Base-by-base conservation (phyloP, 2,888 invertebrate species). In the Synanthedon formicaeformis region DNA sequence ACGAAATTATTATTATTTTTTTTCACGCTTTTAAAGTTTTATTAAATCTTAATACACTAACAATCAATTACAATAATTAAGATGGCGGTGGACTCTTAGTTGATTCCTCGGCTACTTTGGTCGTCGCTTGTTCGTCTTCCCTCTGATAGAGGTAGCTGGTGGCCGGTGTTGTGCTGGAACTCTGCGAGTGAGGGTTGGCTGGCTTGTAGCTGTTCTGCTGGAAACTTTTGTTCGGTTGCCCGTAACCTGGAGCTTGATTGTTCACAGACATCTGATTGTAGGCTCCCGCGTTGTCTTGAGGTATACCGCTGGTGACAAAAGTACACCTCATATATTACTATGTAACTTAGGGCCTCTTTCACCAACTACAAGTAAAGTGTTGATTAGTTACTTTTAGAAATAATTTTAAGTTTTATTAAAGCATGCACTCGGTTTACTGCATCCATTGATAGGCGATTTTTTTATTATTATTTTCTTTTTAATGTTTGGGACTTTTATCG, bases 121-220 rank as follows among this genome's bases (percentile, higher is more conserved):
- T 74, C 4, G 86, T 83, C 27, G 84, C 78, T 48, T 78, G 66
- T 61, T 83, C 68, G 67, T 88, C 72, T 66, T 88, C 78, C 45
- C 90, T 78, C 54, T 88, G 88, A 60, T 89, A 90, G 55, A 90
- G 73, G 62, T 90, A 90, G 61, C 87, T 89, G 11, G 89, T 90
- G 27, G 81, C 87, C 3, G 76, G 83, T 0, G 86, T 85, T 0
- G 85, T 84, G 56, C 73, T 81, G 56, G 54, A 51, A 34, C 41
- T 48, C 13, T 45, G 45, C n/a, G 14, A n/a, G 41, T 50, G 41
- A 50, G 27, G 41, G 51, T 50, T 51, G 27, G 50, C 14, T 11
- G n/a, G 12, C 40, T 49, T 34, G 49, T 23, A 14, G 8, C 40
- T 12, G 16, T 27, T 49, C 27, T 48, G 50, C 18, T 27, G 34